Base-by-base conservation (phyloP, 2,888 invertebrate genomes). In the Cybosia mesomella region DNA sequence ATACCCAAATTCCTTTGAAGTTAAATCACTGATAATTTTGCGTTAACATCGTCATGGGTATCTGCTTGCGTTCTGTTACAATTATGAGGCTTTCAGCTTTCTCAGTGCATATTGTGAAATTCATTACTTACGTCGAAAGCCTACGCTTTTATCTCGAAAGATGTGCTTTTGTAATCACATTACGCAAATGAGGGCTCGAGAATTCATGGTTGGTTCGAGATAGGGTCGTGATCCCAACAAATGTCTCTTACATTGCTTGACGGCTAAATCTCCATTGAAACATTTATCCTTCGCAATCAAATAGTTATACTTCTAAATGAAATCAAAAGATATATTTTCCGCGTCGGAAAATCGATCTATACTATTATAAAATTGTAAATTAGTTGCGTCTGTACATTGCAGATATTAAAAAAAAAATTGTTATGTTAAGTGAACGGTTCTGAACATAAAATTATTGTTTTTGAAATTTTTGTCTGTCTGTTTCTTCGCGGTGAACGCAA, bases 161-260 rank as follows among this genome's bases (percentile, higher is more conserved):
- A 94, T 94, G 92, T 94, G 92, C 94, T 93, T 93, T 94, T 93
- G 94, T 94, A 94, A 94, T 94, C 93, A 93, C 93, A 94, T 93
- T 94, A 94, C 92, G 93, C 89, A 94, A 93, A 94, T 93, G 93
- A 92, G 92, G 92, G 89, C 89, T 89, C 85, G 87, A 89, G 89
- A 87, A 92, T 92, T 92, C 91, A 91, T 90, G 91, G 90, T 87
- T 88, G 91, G 89, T 87, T 89, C 90, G 85, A 89, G 91, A 90
- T 89, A 89, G 90, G 92, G 90, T 90, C 91, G 89, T 90, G 92
- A 92, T 91, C 92, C 89, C 91, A 83, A 90, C 92, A 90, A 92
- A 92, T 90, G 91, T 90, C 89, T 87, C 86, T 85, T 89, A 89
- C 89, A 89, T 87, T 89, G 85, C 85, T 82, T 86, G 87, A 87